Base-by-base conservation (phyloP, 2,888 invertebrate genomes). In the Pocota personata region DNA sequence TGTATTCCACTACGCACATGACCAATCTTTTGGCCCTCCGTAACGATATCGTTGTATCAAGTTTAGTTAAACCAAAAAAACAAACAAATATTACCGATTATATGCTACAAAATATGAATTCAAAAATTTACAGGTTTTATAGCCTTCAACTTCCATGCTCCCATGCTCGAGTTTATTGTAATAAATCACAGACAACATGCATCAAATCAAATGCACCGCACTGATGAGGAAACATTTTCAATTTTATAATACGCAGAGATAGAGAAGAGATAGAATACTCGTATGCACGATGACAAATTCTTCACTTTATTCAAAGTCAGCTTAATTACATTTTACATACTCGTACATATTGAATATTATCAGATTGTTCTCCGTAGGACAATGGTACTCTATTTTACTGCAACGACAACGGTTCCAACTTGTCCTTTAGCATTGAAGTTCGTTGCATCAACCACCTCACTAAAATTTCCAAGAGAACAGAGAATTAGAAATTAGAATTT, bases 401-500 rank as follows among this genome's bases (percentile, higher is more conserved):
- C 88, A 10, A 91, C 91, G 46, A 92, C 84, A 19, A 92, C 91
- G 19, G 90, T 90, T 35, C 92, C 92, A 12, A 91, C 91, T 84
- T 91, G 88, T 10, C 88, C 89, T 16, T 90, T 88, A 16, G 90
- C 90, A 12, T 78, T 73, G 75, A 91, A 91, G 0, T 71, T 79
- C 0, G 87, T 58, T 5, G 91, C 89, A 71, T 89, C 87, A 8
- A 92, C 82, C 1, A 87, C 80, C 32, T 91, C 88, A 2, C 90
- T 90, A 43, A 5, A 88, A 87, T 19, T 8, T 46, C n/a, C 50
- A 10, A n/a, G 24, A 24, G 4, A 55, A 50, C 64, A 50, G 27
- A 46, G 21, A 46, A 50, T 27, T 27, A 0, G n/a, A 40, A 14
- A 40, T 40, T 12, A 1, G 6, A 14, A 40, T n/a, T 37, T 3